Evolutionary conservation across 2,797 vertebrate species (phyloP).

Genomic region (Cynopterus sphinx): DNA sequence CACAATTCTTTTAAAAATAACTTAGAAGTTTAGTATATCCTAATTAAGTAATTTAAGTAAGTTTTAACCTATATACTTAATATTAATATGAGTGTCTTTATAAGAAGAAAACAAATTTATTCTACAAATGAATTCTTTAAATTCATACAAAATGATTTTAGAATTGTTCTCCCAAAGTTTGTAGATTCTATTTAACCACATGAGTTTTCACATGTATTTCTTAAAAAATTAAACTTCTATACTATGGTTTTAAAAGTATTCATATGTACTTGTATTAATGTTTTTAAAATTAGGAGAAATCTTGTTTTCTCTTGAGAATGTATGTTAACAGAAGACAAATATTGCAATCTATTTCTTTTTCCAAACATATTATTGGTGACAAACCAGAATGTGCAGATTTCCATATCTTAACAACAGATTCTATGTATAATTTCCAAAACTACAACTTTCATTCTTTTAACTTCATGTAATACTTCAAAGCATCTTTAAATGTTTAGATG

Average conservation of each 20-base stretch:
- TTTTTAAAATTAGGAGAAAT: conserved; percentile 71
- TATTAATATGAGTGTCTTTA: conserved; percentile 78
- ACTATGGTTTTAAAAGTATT: conserved; percentile 50
- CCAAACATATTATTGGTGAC: conserved; percentile 61
- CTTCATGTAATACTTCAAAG: conserved; percentile 66
- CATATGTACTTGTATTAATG: conserved; percentile 63
- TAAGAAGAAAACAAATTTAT: conserved; percentile 71
- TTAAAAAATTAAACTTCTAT: conserved; percentile 59
- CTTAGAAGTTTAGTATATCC: conserved; percentile 79
- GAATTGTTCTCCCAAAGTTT: conserved; percentile 72
- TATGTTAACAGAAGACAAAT: conserved; percentile 62
- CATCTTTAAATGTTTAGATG: conserved; percentile 56
- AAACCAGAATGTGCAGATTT: conserved; percentile 61
- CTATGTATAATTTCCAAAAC: conserved; percentile 73
- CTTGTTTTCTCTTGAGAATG: conserved; percentile 40
- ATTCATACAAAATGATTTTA: conserved; percentile 75
- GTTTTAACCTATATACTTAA: conserved; percentile 79
- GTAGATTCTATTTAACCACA: conserved; percentile 65
- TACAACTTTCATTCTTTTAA: conserved; percentile 73
- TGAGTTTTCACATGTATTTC: conserved; percentile 65
- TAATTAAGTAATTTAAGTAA: conserved; percentile 82
- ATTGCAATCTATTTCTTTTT: conserved; percentile 63
- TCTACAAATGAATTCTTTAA: conserved; percentile 80
- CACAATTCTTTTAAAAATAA: conserved; percentile 82
- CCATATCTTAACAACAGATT: conserved; percentile 62